A percentile compares a stretch with the other conserved stretches of the same genome.
phyloP scores from a whole-genome alignment of 2,113 vertebrate species.

The Indicator maculatus region DNA sequence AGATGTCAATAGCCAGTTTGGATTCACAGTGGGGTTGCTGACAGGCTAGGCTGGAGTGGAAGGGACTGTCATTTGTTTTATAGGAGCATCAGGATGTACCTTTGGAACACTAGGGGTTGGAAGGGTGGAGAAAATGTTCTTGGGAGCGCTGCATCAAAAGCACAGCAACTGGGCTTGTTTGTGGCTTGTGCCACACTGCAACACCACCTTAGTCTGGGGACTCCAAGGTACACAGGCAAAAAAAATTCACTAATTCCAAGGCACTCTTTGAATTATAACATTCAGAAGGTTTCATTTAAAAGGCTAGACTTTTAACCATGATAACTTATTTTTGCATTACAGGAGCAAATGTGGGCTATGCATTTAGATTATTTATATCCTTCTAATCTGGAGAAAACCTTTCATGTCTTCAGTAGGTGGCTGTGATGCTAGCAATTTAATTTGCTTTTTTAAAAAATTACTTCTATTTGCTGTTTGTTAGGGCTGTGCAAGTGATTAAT shows the following conservation, averaged over 20 bases:
- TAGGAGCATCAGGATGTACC: neutral
- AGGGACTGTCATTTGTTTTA: neutral
- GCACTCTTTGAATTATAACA: neutral
- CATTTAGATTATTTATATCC: rapidly evolving
- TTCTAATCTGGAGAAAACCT: neutral
- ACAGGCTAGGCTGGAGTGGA: conserved; percentile 8
- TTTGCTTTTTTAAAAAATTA: neutral
- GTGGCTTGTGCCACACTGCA: rapidly evolving
- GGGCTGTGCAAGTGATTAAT: neutral
- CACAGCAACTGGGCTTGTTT: neutral
- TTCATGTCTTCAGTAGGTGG: neutral
- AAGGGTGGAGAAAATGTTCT: neutral
- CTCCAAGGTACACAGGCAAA: rapidly evolving
- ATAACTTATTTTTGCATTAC: neutral
- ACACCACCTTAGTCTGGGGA: rapidly evolving
- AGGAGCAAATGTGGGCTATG: neutral
- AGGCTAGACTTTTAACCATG: neutral
- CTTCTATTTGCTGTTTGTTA: neutral
- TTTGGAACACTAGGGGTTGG: neutral
- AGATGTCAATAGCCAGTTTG: conserved; percentile 65
- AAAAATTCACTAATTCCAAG: neutral
- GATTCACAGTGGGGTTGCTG: conserved; percentile 41
- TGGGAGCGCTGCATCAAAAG: neutral
- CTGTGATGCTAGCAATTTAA: neutral
- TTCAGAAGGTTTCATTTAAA: neutral